Evolutionary conservation across 2,888 invertebrate genomes (phyloP).

Genomic region (Philopedon plagiatum): DNA sequence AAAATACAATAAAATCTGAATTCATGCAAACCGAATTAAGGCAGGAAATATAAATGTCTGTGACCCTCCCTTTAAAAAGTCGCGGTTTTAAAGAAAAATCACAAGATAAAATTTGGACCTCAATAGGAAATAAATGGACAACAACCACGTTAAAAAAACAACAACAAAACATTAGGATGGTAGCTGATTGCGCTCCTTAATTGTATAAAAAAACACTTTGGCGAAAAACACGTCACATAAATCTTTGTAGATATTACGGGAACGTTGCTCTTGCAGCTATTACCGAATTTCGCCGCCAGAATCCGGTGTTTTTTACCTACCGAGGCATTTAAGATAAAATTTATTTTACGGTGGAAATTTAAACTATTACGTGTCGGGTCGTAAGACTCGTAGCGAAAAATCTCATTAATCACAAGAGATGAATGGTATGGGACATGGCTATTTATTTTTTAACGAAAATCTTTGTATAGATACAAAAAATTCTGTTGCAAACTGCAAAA

Average conservation of each 20-base stretch:
- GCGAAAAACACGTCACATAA: background rate
- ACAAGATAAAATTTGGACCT: too few species aligned
- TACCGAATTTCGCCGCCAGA: background rate
- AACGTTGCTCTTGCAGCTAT: background rate
- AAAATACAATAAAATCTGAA: too few species aligned
- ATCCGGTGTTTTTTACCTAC: conserved; percentile 1
- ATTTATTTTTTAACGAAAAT: background rate
- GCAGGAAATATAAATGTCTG: too few species aligned
- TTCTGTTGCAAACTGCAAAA: too few species aligned
- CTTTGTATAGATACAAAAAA: too few species aligned
- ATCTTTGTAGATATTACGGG: background rate
- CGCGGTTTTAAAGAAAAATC: too few species aligned
- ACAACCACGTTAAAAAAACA: too few species aligned
- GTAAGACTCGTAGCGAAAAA: background rate
- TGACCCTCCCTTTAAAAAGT: too few species aligned
- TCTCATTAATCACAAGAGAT: background rate
- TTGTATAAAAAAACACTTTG: background rate
- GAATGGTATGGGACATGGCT: background rate
- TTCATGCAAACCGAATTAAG: too few species aligned
- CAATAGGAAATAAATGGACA: too few species aligned
- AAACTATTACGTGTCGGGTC: background rate
- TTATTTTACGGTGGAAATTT: conserved; percentile 1
- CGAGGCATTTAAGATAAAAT: background rate
- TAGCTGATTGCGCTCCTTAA: too few species aligned
- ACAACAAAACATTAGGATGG: too few species aligned